Evolutionary conservation across 2,113 vertebrate genomes (phyloP).

Genomic region (Athene noctua): DNA sequence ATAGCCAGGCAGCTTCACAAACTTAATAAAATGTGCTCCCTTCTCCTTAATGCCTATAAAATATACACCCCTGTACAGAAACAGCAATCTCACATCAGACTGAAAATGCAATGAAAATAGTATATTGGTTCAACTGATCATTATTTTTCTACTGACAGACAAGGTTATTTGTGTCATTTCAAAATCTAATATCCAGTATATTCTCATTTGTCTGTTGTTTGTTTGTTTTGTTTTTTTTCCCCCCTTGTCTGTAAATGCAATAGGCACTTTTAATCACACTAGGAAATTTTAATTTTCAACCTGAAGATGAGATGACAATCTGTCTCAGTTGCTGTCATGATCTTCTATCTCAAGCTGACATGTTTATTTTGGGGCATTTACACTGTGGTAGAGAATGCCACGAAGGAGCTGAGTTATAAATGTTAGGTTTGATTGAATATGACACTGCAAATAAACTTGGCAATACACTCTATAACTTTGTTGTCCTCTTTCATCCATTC

Average conservation of each 20-base stretch:
- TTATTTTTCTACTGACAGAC: constrained; percentile 13
- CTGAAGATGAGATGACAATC: constrained; percentile 26
- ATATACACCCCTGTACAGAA: background rate
- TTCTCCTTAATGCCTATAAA: background rate
- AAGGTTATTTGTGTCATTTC: constrained; percentile 3
- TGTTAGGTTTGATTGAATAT: constrained; percentile 59
- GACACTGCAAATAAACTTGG: constrained; percentile 65
- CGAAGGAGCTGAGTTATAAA: constrained; percentile 40
- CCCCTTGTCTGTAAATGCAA: background rate
- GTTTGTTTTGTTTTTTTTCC: background rate
- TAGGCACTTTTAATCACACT: constrained; percentile 20
- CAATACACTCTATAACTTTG: background rate
- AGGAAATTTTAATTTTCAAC: constrained; percentile 51
- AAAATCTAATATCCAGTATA: background rate
- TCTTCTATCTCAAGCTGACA: constrained; percentile 42
- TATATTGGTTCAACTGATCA: background rate
- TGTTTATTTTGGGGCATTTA: constrained; percentile 64
- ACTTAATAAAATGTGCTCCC: background rate
- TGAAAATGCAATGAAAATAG: background rate
- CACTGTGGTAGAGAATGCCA: constrained; percentile 9
- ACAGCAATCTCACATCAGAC: background rate
- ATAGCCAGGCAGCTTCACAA: background rate
- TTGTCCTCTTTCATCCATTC: background rate
- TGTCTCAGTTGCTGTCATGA: constrained; percentile 26
- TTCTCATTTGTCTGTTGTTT: background rate